Evolutionary conservation across 2,888 invertebrate species (phyloP).

Genomic region (Yponomeuta plumbellus): DNA sequence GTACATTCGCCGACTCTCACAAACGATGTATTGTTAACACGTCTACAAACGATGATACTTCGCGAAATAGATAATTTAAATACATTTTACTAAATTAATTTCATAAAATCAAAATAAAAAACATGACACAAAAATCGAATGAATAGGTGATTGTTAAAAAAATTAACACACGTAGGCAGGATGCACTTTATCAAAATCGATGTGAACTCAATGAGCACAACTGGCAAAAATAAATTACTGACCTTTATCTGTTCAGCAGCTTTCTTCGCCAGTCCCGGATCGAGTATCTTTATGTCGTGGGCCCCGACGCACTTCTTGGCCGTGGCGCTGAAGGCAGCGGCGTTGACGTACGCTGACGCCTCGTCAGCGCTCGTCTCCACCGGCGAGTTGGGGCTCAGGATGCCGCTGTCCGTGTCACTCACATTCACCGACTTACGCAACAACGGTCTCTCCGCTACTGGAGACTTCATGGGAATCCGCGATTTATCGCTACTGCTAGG

Average conservation of each 20-base stretch:
- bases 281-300: slow-evolving; percentile 60
- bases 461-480: slow-evolving; percentile 53
- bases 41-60: too few relatives aligned
- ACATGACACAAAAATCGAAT: too few relatives aligned
- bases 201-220: too few relatives aligned
- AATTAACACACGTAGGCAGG: too few relatives aligned
- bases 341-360: slow-evolving; percentile 55
- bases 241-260: slow-evolving; percentile 70
- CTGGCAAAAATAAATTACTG: slow-evolving; percentile 28
- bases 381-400: slow-evolving; percentile 79
- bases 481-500: slow-evolving; percentile 49
- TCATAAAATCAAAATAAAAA: too few relatives aligned
- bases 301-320: slow-evolving; percentile 50
- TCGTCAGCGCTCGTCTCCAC: slow-evolving; percentile 64
- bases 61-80: too few relatives aligned
- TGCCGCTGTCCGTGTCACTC: slow-evolving; percentile 81
- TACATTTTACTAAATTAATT: too few relatives aligned
- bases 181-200: too few relatives aligned
- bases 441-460: slow-evolving; percentile 48
- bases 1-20: too few relatives aligned
- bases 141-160: too few relatives aligned
- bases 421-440: slow-evolving; percentile 58
- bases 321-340: slow-evolving; percentile 55
- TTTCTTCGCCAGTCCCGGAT: slow-evolving; percentile 61
- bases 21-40: too few relatives aligned